A percentile compares a stretch with the other conserved stretches of the same genome.
Conservation (phyloP, 1,140 invertebrate genomes). For the Atta colombica region DNA sequence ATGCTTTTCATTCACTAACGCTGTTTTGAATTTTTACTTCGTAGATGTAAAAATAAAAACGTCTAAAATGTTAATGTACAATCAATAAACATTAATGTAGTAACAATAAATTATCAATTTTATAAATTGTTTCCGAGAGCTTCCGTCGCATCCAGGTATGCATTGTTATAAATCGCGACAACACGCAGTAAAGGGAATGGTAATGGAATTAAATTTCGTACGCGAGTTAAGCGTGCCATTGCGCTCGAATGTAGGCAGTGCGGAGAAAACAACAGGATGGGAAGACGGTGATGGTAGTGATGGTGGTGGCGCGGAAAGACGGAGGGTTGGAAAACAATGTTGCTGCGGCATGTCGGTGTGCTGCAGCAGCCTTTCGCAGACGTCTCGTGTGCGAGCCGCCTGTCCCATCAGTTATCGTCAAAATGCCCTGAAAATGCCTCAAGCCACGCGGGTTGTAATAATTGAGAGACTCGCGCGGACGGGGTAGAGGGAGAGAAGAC, state of each 20-base stretch:
- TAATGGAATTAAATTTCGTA: conserved; percentile 71
- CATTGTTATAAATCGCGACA: conserved; percentile 66
- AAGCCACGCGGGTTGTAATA: conserved; percentile 68
- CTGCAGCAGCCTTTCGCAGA: conserved; percentile 10
- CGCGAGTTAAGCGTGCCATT: conserved; percentile 39
- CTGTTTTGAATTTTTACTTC: neutral
- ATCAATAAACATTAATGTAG: neutral
- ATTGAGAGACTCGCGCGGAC: conserved; percentile 67
- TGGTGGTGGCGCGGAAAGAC: neutral
- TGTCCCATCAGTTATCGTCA: conserved; percentile 77
- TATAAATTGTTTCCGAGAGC: neutral
- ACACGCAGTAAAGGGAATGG: conserved; percentile 54
- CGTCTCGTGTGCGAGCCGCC: conserved; percentile 50
- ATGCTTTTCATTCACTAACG: neutral
- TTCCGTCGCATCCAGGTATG: neutral
- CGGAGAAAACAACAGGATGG: conserved; percentile 21
- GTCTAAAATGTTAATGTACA: neutral
- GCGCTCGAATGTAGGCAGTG: conserved; percentile 15
- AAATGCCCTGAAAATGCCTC: conserved; percentile 74
- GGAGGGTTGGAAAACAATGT: conserved; percentile 66
- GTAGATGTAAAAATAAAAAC: neutral
- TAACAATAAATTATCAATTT: neutral
- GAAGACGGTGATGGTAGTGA: neutral
- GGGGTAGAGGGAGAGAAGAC: neutral
- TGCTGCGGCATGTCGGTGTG: conserved; percentile 22